phyloP scores from a whole-genome alignment of 35 echinoderm and acorn worm species.

The Patiria miniata region DNA sequence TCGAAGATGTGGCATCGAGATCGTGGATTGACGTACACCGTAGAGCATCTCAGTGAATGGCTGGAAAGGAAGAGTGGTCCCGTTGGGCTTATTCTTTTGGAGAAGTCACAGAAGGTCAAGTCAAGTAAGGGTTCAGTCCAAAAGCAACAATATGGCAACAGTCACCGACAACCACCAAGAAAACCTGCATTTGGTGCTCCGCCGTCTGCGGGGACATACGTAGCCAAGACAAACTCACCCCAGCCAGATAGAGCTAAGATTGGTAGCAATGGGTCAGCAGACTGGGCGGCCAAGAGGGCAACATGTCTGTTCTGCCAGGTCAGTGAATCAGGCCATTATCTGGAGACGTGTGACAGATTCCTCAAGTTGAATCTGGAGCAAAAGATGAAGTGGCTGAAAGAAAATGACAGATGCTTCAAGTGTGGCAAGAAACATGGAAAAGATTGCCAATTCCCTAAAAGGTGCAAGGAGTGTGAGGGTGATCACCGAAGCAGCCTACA shows the following conservation, averaged over 20 bases:
- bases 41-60: too few species aligned
- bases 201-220: background rate
- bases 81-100: conserved; percentile 25
- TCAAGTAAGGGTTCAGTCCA: background rate
- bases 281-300: background rate
- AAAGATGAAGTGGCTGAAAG: conserved; percentile 8
- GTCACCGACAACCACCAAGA: background rate
- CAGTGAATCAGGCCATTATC: background rate
- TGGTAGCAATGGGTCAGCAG: background rate
- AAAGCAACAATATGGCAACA: background rate
- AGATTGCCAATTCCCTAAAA: conserved; percentile 6
- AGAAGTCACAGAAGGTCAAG: background rate
- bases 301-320: conserved; percentile 7
- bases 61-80: conserved; percentile 6
- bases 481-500: conserved; percentile 17
- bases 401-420: background rate
- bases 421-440: conserved; percentile 12
- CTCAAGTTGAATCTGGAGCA: background rate
- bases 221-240: background rate
- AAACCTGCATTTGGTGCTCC: background rate
- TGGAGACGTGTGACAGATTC: conserved; percentile 24
- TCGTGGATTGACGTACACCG: too few species aligned
- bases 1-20: too few species aligned
- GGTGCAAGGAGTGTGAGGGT: conserved; percentile 5
- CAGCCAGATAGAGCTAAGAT: background rate